These are phyloP conservation scores for Aurelia aurita DNA, from an alignment of 30 jellyfish, hydroid and myxozoan genomes.

Conservation along the genomic window DNA sequence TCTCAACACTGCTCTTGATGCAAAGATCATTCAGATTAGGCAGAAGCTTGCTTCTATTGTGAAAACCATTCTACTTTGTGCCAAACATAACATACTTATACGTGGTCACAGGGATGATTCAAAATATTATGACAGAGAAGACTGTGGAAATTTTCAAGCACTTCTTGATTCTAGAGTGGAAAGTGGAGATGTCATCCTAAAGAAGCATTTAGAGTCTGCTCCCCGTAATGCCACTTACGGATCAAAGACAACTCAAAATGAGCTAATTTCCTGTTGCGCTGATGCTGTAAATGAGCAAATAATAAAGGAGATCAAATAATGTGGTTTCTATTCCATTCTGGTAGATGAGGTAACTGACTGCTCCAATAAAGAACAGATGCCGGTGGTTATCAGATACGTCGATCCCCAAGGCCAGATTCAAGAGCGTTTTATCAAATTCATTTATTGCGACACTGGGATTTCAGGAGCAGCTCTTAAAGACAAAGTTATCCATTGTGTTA, in stretches of 20 bases:
- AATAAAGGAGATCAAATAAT: not conserved
- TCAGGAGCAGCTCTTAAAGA: conserved; percentile 26
- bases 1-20: too few species aligned
- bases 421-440: conserved; percentile 13
- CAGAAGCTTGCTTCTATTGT: too few species aligned
- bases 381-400: conserved; percentile 32
- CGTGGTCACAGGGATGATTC: conserved; percentile 49
- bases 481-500: too few species aligned
- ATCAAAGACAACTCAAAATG: too few species aligned
- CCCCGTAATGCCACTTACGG: conserved; percentile 35
- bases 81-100: too few species aligned
- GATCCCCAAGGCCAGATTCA: conserved; percentile 12
- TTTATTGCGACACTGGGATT: conserved; percentile 26
- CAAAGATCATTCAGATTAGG: too few species aligned
- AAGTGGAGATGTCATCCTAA: conserved; percentile 14
- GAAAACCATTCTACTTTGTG: too few species aligned
- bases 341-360: conserved; percentile 46
- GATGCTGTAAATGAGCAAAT: conserved; percentile 1
- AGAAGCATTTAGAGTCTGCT: conserved; percentile 18
- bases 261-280: conserved; percentile 53
- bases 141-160: conserved; percentile 53
- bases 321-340: conserved; percentile 20
- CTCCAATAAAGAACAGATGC: conserved; percentile 56
- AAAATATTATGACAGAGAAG: conserved; percentile 2
- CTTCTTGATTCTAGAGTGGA: conserved; percentile 43